Conservation (phyloP, 2,888 invertebrate genomes). For the Exephanes ischioxanthus region DNA sequence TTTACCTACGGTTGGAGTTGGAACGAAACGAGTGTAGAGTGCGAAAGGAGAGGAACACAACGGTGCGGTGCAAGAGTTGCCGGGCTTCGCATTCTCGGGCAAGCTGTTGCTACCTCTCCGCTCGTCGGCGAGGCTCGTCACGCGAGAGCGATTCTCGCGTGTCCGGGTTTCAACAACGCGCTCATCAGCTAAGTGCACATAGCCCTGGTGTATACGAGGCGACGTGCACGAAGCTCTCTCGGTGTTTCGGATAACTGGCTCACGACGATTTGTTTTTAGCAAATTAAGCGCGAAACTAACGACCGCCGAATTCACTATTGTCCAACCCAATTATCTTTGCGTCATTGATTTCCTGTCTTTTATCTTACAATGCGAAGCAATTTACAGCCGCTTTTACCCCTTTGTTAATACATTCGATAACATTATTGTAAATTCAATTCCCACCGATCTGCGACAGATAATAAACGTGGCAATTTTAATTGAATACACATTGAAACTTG, state of each 20-base stretch:
- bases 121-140: slow-evolving; percentile 69
- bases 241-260: slow-evolving; percentile 77
- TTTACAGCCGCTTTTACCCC: slow-evolving; percentile 20
- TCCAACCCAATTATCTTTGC: slow-evolving; percentile 30
- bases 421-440: background rate
- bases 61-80: slow-evolving; percentile 33
- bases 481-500: slow-evolving; percentile 2
- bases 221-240: slow-evolving; percentile 18
- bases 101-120: slow-evolving; percentile 46
- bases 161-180: slow-evolving; percentile 72
- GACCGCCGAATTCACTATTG: slow-evolving; percentile 72
- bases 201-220: slow-evolving; percentile 39
- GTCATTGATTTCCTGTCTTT: slow-evolving; percentile 8
- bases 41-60: slow-evolving; percentile 24
- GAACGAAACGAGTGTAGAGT: slow-evolving; percentile 46
- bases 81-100: slow-evolving; percentile 29
- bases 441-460: too few species aligned
- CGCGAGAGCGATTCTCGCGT: slow-evolving; percentile 76
- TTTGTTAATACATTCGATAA: background rate
- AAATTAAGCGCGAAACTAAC: slow-evolving; percentile 80
- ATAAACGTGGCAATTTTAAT: background rate
- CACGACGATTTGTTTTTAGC: slow-evolving; percentile 82
- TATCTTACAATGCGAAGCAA: slow-evolving; percentile 59
- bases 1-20: slow-evolving; percentile 50
- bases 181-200: slow-evolving; percentile 84